Conservation (phyloP, 2,797 vertebrate species). For the Enteromius paludinosus region DNA sequence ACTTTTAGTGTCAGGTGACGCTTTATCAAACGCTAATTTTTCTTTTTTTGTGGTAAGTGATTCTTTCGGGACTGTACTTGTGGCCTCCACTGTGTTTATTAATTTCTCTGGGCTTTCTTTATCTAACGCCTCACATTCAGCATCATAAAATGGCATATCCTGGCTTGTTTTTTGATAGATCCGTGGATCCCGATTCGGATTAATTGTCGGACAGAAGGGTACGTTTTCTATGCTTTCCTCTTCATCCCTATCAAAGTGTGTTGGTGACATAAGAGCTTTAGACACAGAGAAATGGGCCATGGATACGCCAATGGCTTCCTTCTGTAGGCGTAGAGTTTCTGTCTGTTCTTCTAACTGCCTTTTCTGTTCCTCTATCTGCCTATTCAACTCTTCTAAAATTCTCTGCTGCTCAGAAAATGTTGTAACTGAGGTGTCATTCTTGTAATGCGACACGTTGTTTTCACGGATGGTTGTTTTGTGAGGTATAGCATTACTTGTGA, state of each 20-base stretch:
- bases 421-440: constrained; percentile 69
- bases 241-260: constrained; percentile 74
- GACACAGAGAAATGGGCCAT: constrained; percentile 97
- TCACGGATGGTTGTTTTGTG: constrained; percentile 41
- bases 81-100: background rate
- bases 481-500: constrained; percentile 63
- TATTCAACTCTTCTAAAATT: constrained; percentile 96
- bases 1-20: background rate
- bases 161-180: constrained; percentile 79
- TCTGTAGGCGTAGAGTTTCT: constrained; percentile 91
- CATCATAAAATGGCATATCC: constrained; percentile 64
- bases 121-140: constrained; percentile 59
- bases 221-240: constrained; percentile 63
- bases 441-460: background rate
- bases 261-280: constrained; percentile 91
- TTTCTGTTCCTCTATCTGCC: constrained; percentile 97
- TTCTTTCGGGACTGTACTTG: background rate
- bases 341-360: constrained; percentile 93
- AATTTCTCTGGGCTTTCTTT: constrained; percentile 42
- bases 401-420: constrained; percentile 91
- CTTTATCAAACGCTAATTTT: background rate
- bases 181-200: constrained; percentile 71
- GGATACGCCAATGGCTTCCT: constrained; percentile 92
- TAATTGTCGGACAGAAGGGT: constrained; percentile 63
- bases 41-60: background rate